Base-by-base conservation (phyloP, 2,113 vertebrate species). In the Oophaga pumilio region DNA sequence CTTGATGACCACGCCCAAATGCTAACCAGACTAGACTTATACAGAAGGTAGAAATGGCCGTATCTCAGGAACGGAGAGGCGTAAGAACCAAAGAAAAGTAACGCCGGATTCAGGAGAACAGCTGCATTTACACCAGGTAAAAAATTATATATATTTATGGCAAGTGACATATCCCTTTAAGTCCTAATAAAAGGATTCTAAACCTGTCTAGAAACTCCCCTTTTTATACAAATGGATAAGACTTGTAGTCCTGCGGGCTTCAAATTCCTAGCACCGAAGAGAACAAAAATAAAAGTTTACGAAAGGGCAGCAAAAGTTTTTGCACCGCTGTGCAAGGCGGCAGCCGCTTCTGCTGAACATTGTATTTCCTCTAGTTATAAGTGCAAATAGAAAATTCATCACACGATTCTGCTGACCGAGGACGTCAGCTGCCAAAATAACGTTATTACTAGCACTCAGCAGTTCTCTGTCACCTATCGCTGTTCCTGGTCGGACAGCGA, bases 301-400 rank as follows among this genome's bases (percentile, higher is more conserved):
- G 2, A 14, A 17, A 15, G 24, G 69, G 26, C 13, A 11, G 33
- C 6, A 66, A 8, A 66, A 66, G 4, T 66, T 5, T 50, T 10
- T 76, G n/a, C 15, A 1, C 0, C 49, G 7, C 20, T 24, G 11
- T 59, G 49, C 11, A 1, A 9, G 56, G 15, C 3, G 17, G 26
- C 22, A 9, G 59, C 24, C 15, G 24, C 53, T 22, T 53, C 13
- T 53, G 50, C 76, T 52, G 33, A 22, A 81, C 26, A 43, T 62
- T 43, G 59, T 33, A 18, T 62, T 81, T 62, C n/a, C 77, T 81
- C 26, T 22, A 81, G 20, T 62, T 81, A 81, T 14, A 18, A 82
- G 49, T 82, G 59, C 79, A 64, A 50, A 60, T 64, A 22, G 79
- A 33, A 66, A 79, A 82, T 9, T 64, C 28, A 82, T 82, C 79